Evolutionary conservation across 2,113 vertebrate species (phyloP), one percentile per base, ranked within the genome.

Genomic region (Zapornia atra): DNA sequence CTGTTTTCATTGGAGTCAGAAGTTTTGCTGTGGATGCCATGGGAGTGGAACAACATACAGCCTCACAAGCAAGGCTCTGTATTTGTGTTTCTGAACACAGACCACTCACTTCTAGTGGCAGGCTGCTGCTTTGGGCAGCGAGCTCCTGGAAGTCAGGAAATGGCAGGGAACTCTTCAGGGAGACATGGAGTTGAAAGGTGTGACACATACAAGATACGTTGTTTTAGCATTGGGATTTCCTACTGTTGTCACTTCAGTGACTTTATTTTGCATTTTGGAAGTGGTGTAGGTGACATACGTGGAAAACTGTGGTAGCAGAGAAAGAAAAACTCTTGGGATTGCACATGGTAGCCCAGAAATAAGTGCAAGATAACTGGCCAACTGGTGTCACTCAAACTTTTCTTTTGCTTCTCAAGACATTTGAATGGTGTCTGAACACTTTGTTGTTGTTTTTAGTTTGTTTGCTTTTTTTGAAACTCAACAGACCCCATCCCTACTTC

Each of bases 41-140:
- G 21, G 33, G 8, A 29, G 21, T 56, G 25, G 48, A 73, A n/a
- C 13, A 54, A 12, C 10, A 21, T 31, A 26, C 10, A 24, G 26
- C 26, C 33, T 46, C n/a, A 34, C 0, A 1, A 14, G 16, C 19
- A 51, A 68, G 66, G 24, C 8, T 44, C 25, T 44, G 5, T 59
- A 1, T 86, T 88, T 64, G 20, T 15, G 3, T 18, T 75, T 82
- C 42, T 71, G 34, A 79, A 64, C 33, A 28, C 11, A 36, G 8
- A 2, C 12, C 22, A 65, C 9, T 86, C 1, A 1, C 42, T 72
- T 42, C 15, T 50, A 13, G 15, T 22, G 46, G 19, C 40, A 68
- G 3, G 4, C n/a, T 0, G 0, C 25, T 68, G 33, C 68, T 77
- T 60, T 86, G 38, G 5, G 7, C 42, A 9, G 4, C 48, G 8